Base-by-base conservation (phyloP, 2,113 vertebrate species). In the Clinocottus analis region DNA sequence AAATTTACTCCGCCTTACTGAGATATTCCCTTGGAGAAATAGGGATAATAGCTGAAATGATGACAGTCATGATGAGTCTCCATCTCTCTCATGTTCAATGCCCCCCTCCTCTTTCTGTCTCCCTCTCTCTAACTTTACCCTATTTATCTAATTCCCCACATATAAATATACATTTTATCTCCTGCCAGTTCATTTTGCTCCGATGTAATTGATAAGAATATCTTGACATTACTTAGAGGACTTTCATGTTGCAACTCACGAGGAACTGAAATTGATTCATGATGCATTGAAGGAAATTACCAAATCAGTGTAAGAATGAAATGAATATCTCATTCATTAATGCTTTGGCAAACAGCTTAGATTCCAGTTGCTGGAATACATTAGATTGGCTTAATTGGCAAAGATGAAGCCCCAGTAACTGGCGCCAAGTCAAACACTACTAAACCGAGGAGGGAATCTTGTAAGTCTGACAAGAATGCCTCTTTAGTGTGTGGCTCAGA, bases 1-100 rank as follows among this genome's bases (percentile, higher is more conserved):
- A 70, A 89, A 88, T 89, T 85, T 74, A 86, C 83, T 88, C 86
- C 87, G 80, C 83, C 82, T 87, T 82, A 85, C 89, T 77, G 78
- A 85, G 84, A 90, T 87, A 90, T 87, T 88, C 86, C 92, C 90
- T 89, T 21, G 33, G 83, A 91, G 87, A 92, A 91, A 90, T 87
- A 85, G 83, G 80, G 83, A 91, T 92, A 90, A 91, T 91, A 85
- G 75, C 83, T 77, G 64, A 83, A 90, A 87, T 92, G 86, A 90
- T 92, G 90, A 92, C 83, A 80, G 91, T 80, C 85, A 84, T 83
- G 88, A 93, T 88, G 89, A 89, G 85, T 75, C 89, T 87, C 61
- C 85, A 83, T 89, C 79, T 87, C 82, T 73, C 80, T 82, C 79
- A 77, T 79, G 80, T 87, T 84, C 39, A 72, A 12, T 69, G 67